These are phyloP conservation scores for Acestrorhynchus altus DNA, from an alignment of 2,797 vertebrate species.

Conservation along the genomic window DNA sequence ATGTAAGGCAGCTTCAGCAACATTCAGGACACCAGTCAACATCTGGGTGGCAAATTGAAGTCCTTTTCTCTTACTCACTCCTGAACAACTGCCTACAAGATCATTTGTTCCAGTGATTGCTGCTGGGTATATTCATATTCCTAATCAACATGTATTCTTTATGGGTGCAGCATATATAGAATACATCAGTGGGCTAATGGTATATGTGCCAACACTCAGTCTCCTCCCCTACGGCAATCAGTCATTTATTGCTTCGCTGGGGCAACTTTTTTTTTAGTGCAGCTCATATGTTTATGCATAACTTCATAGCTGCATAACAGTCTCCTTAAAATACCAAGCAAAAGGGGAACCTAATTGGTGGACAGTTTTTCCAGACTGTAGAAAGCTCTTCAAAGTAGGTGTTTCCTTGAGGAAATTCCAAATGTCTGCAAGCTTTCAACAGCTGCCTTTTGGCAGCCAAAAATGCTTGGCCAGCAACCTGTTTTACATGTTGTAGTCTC, in stretches of 20 bases:
- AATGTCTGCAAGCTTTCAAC: conserved; percentile 60
- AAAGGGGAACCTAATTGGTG: neutral
- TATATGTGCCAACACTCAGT: conserved; percentile 40
- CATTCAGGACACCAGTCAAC: conserved; percentile 55
- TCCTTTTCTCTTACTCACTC: conserved; percentile 41
- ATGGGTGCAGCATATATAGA: conserved; percentile 38
- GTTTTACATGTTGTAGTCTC: conserved; percentile 73
- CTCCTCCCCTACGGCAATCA: conserved; percentile 27
- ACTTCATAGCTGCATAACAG: neutral
- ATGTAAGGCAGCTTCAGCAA: conserved; percentile 48
- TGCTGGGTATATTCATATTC: conserved; percentile 49
- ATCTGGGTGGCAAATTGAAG: conserved; percentile 59
- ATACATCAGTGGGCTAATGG: conserved; percentile 53
- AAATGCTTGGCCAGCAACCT: conserved; percentile 64
- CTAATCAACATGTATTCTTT: conserved; percentile 57
- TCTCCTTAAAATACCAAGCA: neutral
- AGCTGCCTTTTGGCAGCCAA: conserved; percentile 60
- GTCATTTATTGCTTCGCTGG: conserved; percentile 24
- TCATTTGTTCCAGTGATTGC: conserved; percentile 53
- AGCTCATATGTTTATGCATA: neutral
- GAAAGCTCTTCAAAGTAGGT: conserved; percentile 72
- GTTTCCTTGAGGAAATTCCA: conserved; percentile 80
- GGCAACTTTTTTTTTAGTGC: neutral
- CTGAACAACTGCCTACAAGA: conserved; percentile 45
- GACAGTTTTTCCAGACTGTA: conserved; percentile 65